These are phyloP conservation scores for human DNA, from an alignment of 2,113 vertebrate genomes.

Conservation along the genomic window GRCh38 chr11:37093501-37094000, in stretches of 20 bases:
- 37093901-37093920: conserved; percentile 34
- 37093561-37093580: conserved; percentile 21
- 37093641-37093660: not conserved
- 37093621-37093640: not conserved
- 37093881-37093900: not conserved
- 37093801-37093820: not conserved
- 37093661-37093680: not conserved
- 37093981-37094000: not conserved
- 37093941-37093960: not conserved
- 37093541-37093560: conserved; percentile 31
- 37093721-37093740: not conserved
- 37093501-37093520: not conserved
- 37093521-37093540: not conserved
- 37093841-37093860: not conserved
- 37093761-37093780: not conserved
- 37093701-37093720: not conserved
- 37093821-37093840: not conserved
- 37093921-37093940: not conserved
- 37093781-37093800: not conserved
- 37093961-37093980: not conserved
- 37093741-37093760: not conserved
- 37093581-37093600: not conserved
- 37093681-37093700: not conserved
- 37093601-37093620: not conserved
- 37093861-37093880: not conserved